Evolutionary conservation across 1,140 invertebrate genomes (phyloP), one percentile per base, ranked within the genome.

Genomic region (Drosophila chauvacae): DNA sequence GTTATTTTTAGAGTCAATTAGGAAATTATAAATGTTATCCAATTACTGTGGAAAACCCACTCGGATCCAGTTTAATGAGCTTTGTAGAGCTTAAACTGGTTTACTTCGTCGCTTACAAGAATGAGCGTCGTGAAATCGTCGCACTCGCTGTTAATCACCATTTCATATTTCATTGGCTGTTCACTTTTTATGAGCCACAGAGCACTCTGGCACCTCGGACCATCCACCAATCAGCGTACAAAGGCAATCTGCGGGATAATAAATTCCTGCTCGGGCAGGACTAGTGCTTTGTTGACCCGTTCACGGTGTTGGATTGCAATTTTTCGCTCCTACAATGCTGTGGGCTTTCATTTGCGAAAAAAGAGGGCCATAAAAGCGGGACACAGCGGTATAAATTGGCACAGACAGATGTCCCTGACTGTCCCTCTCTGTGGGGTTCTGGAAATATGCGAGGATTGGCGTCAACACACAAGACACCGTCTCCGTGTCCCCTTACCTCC

Each of bases 121-220:
- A 16, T 26, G 18, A 39, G n/a, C 9, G 28, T 16, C 13, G 20
- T 20, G 4, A 14, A 23, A 23, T 3, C 44, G 7, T 26, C 39
- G 16, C n/a, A 1, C 11, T 26, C 26, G 45, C 11, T 47, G 26
- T 66, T 65, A 66, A 68, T 68, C 44, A 50, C 26, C 62, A 41
- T 68, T 68, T 68, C 44, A 66, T 66, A 65, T 68, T 68, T 65
- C 61, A 41, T 48, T 68, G 42, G 23, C 33, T 37, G 16, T 20
- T 39, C 60, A 33, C 60, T 48, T 68, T 68, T 66, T 35, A 51
- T 51, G 62, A 44, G 18, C 28, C 61, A 33, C 9, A 23, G 33
- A 23, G 23, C 45, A 50, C 26, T 37, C 39, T 28, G 33, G 37
- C 61, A 66, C 61, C 61, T 41, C 63, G 44, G 20, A 18, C 6